These are phyloP conservation scores for Sylvia atricapilla DNA, from an alignment of 2,113 vertebrate species.

Conservation along the genomic window DNA sequence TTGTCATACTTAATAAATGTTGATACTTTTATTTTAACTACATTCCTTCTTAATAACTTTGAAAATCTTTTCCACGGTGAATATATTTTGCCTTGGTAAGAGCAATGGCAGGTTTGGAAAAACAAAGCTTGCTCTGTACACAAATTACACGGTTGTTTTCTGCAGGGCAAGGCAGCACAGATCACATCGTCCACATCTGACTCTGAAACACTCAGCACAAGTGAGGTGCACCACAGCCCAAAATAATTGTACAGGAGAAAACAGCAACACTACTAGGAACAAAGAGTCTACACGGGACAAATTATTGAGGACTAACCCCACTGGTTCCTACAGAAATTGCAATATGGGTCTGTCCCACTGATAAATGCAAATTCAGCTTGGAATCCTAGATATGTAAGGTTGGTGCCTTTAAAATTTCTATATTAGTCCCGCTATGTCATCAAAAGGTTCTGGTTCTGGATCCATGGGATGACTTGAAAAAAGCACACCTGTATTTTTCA, in stretches of 20 bases:
- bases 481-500: not conserved
- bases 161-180: not conserved
- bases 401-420: not conserved
- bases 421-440: not conserved
- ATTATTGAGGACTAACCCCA: not conserved
- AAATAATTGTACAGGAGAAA: not conserved
- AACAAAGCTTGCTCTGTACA: not conserved
- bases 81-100: conserved; percentile 41
- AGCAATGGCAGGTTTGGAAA: conserved; percentile 1
- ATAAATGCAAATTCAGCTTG: not conserved
- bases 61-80: conserved; percentile 57
- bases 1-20: conserved; percentile 76
- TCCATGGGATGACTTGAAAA: not conserved
- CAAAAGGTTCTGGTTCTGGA: not conserved
- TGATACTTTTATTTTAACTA: conserved; percentile 67
- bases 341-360: not conserved
- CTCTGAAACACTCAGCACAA: not conserved
- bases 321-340: not conserved
- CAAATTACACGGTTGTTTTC: not conserved
- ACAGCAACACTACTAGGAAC: not conserved
- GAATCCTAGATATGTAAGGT: not conserved
- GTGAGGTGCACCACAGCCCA: not conserved
- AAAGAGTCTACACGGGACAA: not conserved
- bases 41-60: conserved; percentile 31
- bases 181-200: not conserved